Conservation (phyloP, 2,888 invertebrate species). For the Ceraclea dissimilis region DNA sequence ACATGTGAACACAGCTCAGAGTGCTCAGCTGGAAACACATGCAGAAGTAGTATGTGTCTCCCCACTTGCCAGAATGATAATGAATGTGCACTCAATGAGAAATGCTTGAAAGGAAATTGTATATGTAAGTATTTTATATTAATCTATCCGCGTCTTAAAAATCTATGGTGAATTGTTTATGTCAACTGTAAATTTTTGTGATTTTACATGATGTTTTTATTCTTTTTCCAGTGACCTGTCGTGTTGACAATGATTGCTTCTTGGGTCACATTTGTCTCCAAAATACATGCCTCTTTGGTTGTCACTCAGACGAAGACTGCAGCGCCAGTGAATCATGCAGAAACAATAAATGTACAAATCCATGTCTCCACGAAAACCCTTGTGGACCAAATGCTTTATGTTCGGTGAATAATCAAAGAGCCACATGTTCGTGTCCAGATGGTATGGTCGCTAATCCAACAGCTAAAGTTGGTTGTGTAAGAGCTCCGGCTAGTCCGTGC, state of each 20-base stretch:
- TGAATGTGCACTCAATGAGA: conserved; percentile 84
- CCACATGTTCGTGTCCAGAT: conserved; percentile 69
- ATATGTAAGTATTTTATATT: conserved; percentile 52
- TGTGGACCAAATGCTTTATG: conserved; percentile 83
- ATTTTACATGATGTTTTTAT: neutral
- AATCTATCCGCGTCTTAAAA: conserved; percentile 1
- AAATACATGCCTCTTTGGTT: conserved; percentile 80
- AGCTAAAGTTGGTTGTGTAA: conserved; percentile 79
- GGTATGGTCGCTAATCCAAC: conserved; percentile 83
- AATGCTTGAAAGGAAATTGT: conserved; percentile 75
- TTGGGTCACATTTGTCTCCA: conserved; percentile 81
- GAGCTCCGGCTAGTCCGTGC: conserved; percentile 71
- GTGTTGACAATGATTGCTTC: conserved; percentile 88
- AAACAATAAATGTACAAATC: conserved; percentile 72
- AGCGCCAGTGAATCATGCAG: conserved; percentile 76
- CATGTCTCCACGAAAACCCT: conserved; percentile 62
- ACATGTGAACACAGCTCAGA: conserved; percentile 64
- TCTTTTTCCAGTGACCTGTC: conserved; percentile 63
- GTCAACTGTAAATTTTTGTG: neutral
- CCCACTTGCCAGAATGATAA: conserved; percentile 69
- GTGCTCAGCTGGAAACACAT: conserved; percentile 64
- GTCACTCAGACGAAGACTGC: conserved; percentile 81
- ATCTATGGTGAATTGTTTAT: neutral
- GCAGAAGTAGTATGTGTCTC: conserved; percentile 75
- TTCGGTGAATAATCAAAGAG: conserved; percentile 70